Evolutionary conservation across 2,797 vertebrate genomes (phyloP).

Genomic region (Sorex maritimensis): DNA sequence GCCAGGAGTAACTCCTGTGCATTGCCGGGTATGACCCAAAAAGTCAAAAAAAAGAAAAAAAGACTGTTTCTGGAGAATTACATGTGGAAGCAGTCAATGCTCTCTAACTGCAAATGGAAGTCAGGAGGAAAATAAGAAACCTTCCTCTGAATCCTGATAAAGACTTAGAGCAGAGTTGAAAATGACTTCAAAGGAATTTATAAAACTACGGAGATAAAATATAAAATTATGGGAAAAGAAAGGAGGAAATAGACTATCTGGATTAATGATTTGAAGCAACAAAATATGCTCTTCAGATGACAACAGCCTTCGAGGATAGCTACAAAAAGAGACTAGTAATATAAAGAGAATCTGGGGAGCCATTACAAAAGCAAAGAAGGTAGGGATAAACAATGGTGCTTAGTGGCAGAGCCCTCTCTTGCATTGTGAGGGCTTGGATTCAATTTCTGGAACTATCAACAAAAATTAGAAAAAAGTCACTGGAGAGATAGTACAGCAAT

Average conservation of each 20-base stretch:
- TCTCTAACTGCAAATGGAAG: slow-evolving; percentile 15
- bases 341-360: neutral
- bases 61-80: neutral
- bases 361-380: neutral
- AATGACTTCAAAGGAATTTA: slow-evolving; percentile 53
- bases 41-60: neutral
- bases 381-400: neutral
- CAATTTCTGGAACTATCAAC: too few species aligned
- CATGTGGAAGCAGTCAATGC: neutral
- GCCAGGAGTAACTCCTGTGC: too few species aligned
- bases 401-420: too few species aligned
- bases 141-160: slow-evolving; percentile 22
- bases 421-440: too few species aligned
- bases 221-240: neutral
- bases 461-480: too few species aligned
- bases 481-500: too few species aligned
- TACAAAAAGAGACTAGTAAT: neutral
- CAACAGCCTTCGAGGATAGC: neutral
- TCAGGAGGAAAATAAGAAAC: slow-evolving; percentile 10
- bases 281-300: neutral
- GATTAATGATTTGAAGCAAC: neutral
- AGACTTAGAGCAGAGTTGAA: neutral
- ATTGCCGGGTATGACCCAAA: too few species aligned
- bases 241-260: neutral
- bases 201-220: neutral